These are phyloP conservation scores for Sminthurinus aureus DNA, from an alignment of 2,888 invertebrate species.

Conservation along the genomic window DNA sequence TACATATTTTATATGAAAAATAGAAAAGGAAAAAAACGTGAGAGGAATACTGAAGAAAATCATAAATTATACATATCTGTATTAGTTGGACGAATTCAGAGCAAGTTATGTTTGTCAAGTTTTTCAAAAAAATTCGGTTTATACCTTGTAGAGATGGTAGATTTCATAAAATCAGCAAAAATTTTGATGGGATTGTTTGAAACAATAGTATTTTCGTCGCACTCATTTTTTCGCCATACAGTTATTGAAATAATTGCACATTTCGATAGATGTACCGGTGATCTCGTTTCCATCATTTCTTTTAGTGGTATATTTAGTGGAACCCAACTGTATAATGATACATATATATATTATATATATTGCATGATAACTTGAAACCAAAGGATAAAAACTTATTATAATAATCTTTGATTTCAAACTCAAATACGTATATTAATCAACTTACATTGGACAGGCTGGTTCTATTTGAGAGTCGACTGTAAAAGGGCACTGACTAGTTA, in stretches of 20 bases:
- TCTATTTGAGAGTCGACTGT: not conserved
- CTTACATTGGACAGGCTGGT: conserved; percentile 48
- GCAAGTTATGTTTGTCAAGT: not conserved
- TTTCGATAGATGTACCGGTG: not conserved
- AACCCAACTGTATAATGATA: conserved; percentile 46
- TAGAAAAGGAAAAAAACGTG: not conserved
- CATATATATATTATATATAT: conserved; percentile 6
- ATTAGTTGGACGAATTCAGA: not conserved
- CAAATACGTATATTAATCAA: not conserved
- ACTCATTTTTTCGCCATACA: conserved; percentile 48
- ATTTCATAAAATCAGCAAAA: conserved; percentile 48
- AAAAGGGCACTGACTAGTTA: conserved; percentile 41
- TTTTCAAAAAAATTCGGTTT: not conserved
- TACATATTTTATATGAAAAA: not conserved
- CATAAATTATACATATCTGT: conserved; percentile 1
- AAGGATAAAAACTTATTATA: not conserved
- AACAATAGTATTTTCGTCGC: conserved; percentile 10
- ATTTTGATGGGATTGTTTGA: conserved; percentile 43
- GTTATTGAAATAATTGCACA: conserved; percentile 46
- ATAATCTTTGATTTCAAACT: not conserved
- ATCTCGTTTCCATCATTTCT: conserved; percentile 14
- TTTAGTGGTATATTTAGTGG: conserved; percentile 49
- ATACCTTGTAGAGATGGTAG: conserved; percentile 22
- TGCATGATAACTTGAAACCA: not conserved
- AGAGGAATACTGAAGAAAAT: not conserved